phyloP scores from a whole-genome alignment of 2,797 vertebrate species.

The Chromis chromis region DNA sequence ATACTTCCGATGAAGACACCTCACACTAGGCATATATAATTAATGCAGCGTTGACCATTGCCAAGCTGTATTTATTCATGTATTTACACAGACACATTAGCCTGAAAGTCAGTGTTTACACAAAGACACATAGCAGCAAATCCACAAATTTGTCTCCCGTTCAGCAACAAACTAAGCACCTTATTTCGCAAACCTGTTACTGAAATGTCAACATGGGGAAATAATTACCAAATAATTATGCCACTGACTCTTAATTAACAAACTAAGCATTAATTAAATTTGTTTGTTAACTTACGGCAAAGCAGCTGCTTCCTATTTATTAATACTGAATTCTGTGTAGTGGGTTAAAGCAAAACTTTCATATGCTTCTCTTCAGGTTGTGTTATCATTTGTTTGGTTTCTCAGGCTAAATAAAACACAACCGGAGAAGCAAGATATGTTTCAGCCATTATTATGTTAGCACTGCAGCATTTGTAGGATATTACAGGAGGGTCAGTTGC shows the following conservation, averaged over 20 bases:
- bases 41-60: conserved; percentile 60
- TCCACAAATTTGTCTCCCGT: conserved; percentile 7
- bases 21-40: conserved; percentile 60
- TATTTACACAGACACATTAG: conserved; percentile 61
- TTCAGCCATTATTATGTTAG: neutral
- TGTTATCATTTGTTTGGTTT: neutral
- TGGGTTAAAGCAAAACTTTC: conserved; percentile 29
- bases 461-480: neutral
- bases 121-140: conserved; percentile 18
- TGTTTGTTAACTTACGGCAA: conserved; percentile 57
- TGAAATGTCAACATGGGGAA: conserved; percentile 51
- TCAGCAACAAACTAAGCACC: conserved; percentile 18
- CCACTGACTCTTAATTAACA: conserved; percentile 63
- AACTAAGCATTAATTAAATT: conserved; percentile 66
- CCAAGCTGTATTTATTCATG: conserved; percentile 67
- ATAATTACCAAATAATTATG: conserved; percentile 62
- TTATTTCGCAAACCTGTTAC: conserved; percentile 44
- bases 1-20: conserved; percentile 46
- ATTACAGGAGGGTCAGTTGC: conserved; percentile 4
- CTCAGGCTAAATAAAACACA: conserved; percentile 6
- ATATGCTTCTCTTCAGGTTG: neutral
- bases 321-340: conserved; percentile 22
- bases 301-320: conserved; percentile 54
- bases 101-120: conserved; percentile 51
- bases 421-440: neutral